Conservation (phyloP, 2,113 vertebrate genomes). For the Mionectes macconnelli region DNA sequence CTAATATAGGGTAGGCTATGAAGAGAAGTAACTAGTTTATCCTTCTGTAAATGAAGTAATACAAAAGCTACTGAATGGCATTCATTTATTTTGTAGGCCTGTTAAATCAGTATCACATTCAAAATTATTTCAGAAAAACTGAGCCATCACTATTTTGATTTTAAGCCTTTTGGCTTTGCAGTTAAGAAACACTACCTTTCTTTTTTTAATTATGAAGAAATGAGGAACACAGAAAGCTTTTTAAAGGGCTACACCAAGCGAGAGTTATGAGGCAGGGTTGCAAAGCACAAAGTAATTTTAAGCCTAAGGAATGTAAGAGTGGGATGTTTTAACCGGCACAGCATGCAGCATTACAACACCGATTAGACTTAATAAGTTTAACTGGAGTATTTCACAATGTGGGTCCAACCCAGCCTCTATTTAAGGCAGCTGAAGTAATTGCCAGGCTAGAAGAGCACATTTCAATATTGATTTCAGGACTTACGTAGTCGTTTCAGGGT, state of each 20-base stretch:
- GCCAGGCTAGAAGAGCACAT: background rate
- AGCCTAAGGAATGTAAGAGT: conserved; percentile 5
- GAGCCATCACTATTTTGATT: background rate
- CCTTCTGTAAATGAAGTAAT: background rate
- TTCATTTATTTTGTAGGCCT: background rate
- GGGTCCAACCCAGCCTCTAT: background rate
- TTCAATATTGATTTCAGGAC: background rate
- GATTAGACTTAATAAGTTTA: background rate
- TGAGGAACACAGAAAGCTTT: background rate
- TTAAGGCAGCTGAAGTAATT: background rate
- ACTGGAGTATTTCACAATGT: conserved; percentile 3
- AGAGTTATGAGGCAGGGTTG: background rate
- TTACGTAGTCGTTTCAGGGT: background rate
- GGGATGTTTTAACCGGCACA: background rate
- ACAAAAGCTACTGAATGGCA: background rate
- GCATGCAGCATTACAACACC: background rate
- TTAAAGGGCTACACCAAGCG: background rate
- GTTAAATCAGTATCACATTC: background rate
- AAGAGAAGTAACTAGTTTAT: background rate
- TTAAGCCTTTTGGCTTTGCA: background rate
- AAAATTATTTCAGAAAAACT: background rate
- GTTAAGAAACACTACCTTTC: background rate
- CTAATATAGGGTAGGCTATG: background rate
- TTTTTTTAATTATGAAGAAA: background rate
- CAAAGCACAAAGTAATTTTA: background rate